phyloP scores from a whole-genome alignment of 1,140 invertebrate genomes.

The Neelides sp. region DNA sequence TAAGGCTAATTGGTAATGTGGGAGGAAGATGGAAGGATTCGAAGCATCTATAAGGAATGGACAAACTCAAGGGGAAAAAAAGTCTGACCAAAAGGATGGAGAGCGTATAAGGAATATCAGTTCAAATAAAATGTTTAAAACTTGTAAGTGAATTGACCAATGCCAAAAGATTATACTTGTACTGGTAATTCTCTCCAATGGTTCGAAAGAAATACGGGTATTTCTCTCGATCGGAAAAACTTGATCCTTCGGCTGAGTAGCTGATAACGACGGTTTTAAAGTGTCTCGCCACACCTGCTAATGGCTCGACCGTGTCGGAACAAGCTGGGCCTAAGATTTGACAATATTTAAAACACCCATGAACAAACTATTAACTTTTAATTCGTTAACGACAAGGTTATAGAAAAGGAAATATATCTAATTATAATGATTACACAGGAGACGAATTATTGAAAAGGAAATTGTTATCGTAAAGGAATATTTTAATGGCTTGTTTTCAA shows the following conservation, averaged over 20 bases:
- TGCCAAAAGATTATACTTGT: constrained; percentile 39
- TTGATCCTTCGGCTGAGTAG: constrained; percentile 64
- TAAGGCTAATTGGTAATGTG: too few species aligned
- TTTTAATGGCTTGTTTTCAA: too few species aligned
- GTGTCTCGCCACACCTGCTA: constrained; percentile 65
- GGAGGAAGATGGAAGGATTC: not conserved
- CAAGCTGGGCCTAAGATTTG: constrained; percentile 56
- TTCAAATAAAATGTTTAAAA: too few species aligned
- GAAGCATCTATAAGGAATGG: not conserved
- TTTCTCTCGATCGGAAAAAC: constrained; percentile 51
- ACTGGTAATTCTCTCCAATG: constrained; percentile 64
- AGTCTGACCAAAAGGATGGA: too few species aligned
- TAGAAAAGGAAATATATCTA: too few species aligned
- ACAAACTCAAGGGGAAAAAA: not conserved
- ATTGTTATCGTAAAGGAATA: too few species aligned
- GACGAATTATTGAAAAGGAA: too few species aligned
- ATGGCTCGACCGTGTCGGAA: constrained; percentile 67
- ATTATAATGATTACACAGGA: too few species aligned
- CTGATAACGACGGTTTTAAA: constrained; percentile 64
- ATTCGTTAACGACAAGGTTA: too few species aligned
- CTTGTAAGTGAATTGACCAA: not conserved
- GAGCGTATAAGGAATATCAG: too few species aligned
- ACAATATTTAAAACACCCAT: too few species aligned
- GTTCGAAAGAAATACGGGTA: constrained; percentile 76
- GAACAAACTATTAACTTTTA: too few species aligned